These are phyloP conservation scores for Calosoma granatense DNA, from an alignment of 1,140 invertebrate genomes.

Conservation along the genomic window DNA sequence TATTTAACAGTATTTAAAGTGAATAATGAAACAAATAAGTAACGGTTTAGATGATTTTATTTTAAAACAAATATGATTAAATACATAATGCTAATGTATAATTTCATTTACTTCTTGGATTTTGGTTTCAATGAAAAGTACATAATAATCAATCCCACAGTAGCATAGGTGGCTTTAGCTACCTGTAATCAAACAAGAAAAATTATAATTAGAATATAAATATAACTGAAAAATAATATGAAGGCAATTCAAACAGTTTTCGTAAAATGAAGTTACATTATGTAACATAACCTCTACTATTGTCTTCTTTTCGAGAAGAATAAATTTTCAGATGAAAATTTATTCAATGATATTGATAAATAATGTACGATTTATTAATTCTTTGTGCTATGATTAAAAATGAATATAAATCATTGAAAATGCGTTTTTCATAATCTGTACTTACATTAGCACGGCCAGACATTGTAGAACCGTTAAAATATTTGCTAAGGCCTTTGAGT, in stretches of 20 bases:
- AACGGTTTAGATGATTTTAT: not conserved
- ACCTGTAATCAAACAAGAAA: constrained; percentile 41
- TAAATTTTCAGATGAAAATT: not conserved
- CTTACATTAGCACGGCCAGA: constrained; percentile 56
- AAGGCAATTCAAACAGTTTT: not conserved
- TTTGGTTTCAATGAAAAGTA: constrained; percentile 49
- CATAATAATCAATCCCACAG: constrained; percentile 43
- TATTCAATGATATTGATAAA: not conserved
- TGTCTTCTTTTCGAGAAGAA: not conserved
- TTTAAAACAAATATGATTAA: not conserved
- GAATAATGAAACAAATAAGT: not conserved
- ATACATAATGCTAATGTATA: constrained; percentile 1
- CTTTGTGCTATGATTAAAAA: constrained; percentile 27
- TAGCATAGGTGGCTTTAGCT: constrained; percentile 51
- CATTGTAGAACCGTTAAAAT: constrained; percentile 51
- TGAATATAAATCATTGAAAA: constrained; percentile 36
- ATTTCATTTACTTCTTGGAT: constrained; percentile 36
- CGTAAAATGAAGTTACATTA: constrained; percentile 7
- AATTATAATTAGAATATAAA: constrained; percentile 15
- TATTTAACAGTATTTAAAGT: not conserved
- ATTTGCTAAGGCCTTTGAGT: constrained; percentile 46
- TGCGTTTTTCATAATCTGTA: too few relatives aligned
- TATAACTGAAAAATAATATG: too few relatives aligned
- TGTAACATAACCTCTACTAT: not conserved
- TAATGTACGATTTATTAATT: not conserved